Conservation (phyloP, 2,888 invertebrate species). For the Uloborus plumipes region DNA sequence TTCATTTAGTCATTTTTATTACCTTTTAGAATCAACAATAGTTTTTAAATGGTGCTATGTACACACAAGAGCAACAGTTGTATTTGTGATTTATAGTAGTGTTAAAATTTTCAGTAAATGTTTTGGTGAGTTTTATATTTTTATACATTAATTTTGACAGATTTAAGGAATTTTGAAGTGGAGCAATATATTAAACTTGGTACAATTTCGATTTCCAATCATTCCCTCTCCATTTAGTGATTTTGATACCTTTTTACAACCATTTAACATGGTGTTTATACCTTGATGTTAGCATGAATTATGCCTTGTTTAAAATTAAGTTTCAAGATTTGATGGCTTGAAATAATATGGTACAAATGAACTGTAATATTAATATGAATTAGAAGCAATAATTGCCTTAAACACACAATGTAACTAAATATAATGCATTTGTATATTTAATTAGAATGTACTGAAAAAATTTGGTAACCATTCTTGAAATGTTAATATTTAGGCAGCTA, state of each 20-base stretch:
- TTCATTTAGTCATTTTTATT: not conserved
- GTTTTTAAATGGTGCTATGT: slow-evolving; percentile 37
- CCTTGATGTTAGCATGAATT: no score
- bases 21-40: not conserved
- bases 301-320: not conserved
- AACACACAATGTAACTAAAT: slow-evolving; percentile 5
- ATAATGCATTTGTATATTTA: slow-evolving; percentile 20
- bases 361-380: slow-evolving; percentile 18
- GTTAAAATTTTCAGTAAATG: not conserved
- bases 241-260: no score
- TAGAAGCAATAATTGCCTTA: slow-evolving; percentile 47
- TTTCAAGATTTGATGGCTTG: not conserved
- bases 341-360: slow-evolving; percentile 38
- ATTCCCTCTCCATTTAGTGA: no score
- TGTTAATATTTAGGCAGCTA: slow-evolving; percentile 40
- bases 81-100: not conserved
- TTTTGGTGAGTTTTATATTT: no score
- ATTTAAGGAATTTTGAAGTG: no score
- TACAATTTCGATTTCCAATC: no score
- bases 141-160: no score
- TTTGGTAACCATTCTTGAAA: slow-evolving; percentile 19
- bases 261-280: no score
- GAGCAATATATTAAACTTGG: no score
- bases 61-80: slow-evolving; percentile 5
- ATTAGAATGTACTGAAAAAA: slow-evolving; percentile 27